Base-by-base conservation (phyloP, 2,888 invertebrate genomes). In the Julus scanicus region DNA sequence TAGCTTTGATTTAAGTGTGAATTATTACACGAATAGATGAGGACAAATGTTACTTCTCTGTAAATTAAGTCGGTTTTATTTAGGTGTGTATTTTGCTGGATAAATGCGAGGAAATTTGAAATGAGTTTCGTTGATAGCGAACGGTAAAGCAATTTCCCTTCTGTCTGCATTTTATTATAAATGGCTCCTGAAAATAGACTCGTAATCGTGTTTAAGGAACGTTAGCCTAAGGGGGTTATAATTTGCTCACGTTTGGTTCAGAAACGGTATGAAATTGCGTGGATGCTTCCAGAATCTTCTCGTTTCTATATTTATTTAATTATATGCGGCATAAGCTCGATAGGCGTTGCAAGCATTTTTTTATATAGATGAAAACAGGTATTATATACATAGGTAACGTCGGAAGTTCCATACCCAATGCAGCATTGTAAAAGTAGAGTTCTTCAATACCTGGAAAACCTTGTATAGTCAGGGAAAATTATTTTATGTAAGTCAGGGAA, bases 81-180 rank as follows among this genome's bases (percentile, higher is more conserved):
- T 39, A 80, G 13, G 80, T 80, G 37, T 44, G 44, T 8, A 44
- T 44, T 44, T 29, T 39, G 80, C 37, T 71, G 13, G 6, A 80
- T 80, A 80, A 80, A 80, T 37, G 80, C 80, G 80, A 80, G 80
- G 80, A 80, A 80, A 80, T 80, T 37, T 80, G 37, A 80, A 53
- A 80, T 80, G 80, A 37, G 80, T 80, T 80, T 80, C 37, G 37
- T 29, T 80, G 80, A 80, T 80, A 80, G 80, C 80, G 20, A 29
- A 80, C 29, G 80, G 80, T 80, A 80, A 80, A 80, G 80, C 80
- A 80, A 80, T 80, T 80, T 80, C 80, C 80, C 80, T 37, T 80
- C 80, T 80, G 80, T 80, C 80, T 80, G 80, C 80, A 80, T 80
- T 80, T 80, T 80, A 80, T 80, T 80, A 80, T 80, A 80, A 80